Conservation (phyloP, 64 coral and sea anemone genomes). For the Exaiptasia diaphana region DNA sequence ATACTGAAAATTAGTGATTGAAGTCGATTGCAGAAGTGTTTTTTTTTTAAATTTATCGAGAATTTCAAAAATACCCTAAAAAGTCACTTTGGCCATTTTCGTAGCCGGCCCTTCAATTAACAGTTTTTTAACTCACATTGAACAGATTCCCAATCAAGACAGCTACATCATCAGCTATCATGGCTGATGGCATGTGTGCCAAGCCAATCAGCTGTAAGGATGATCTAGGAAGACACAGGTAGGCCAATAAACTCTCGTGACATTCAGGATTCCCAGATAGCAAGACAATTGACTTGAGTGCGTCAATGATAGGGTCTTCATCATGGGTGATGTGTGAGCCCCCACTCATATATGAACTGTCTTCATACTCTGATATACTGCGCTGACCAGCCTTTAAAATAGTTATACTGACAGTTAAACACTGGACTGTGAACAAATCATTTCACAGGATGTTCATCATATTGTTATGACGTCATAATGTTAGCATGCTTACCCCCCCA, state of each 20-base stretch:
- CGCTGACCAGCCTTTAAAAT: constrained; percentile 57
- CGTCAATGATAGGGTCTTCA: constrained; percentile 62
- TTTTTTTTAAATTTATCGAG: no score
- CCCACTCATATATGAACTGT: constrained; percentile 71
- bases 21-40: no score
- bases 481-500: neutral
- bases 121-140: constrained; percentile 96
- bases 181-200: constrained; percentile 40
- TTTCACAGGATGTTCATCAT: no score
- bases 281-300: constrained; percentile 76
- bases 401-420: neutral
- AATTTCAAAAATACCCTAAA: no score
- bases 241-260: constrained; percentile 76
- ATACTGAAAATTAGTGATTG: no score
- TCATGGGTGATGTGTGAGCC: constrained; percentile 64
- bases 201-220: constrained; percentile 68
- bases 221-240: constrained; percentile 92
- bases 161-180: constrained; percentile 76
- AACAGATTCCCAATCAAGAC: constrained; percentile 89
- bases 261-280: constrained; percentile 95
- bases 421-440: no score
- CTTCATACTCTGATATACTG: constrained; percentile 82
- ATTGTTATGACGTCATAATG: neutral
- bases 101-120: no score
- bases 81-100: no score